Base-by-base conservation (phyloP, 2,797 vertebrate genomes). In the Gila robusta region DNA sequence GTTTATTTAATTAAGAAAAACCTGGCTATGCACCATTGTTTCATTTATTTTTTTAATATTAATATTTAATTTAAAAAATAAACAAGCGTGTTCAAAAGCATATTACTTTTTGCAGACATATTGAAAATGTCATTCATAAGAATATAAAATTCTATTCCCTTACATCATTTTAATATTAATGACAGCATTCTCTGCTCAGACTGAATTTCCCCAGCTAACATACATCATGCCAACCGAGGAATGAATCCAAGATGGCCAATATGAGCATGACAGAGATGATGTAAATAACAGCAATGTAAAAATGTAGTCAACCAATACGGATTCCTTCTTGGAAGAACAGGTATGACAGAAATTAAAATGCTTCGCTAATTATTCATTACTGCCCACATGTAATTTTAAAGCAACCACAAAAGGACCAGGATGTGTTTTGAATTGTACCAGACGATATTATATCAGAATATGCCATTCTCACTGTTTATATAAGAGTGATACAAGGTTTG, bases 231-330 rank as follows among this genome's bases (percentile, higher is more conserved):
- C 67, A 82, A 73, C 39, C 2, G 17, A 72, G 71, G 28, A 56
- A 66, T 62, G 26, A n/a, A 76, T 35, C 71, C 41, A 47, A 14
- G 59, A 83, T n/a, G 56, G 32, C 26, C 41, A 74, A 66, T 76
- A 37, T 76, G 23, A 49, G 8, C 41, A 66, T 39, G 82, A 76
- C 56, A 37, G 12, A 39, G 82, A 77, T 67, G 82, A 83, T 77
- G 82, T 76, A 83, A 83, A 83, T 62, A 76, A 76, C 56, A n/a
- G 72, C 41, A 83, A 77, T n/a, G 59, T 7, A 83, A 64, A 76
- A 76, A 66, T 1, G 21, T 17, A 35, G 82, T 47, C 71, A 28
- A 37, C 41, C 37, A 37, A 21, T 39, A 67, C 10, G 4, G 72
- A 76, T 67, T 76, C 6, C 70, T 62, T 47, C 41, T 62, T 11